Evolutionary conservation across 2,888 invertebrate species (phyloP), one percentile per base, ranked within the genome.

Genomic region (Ophion ellenae): DNA sequence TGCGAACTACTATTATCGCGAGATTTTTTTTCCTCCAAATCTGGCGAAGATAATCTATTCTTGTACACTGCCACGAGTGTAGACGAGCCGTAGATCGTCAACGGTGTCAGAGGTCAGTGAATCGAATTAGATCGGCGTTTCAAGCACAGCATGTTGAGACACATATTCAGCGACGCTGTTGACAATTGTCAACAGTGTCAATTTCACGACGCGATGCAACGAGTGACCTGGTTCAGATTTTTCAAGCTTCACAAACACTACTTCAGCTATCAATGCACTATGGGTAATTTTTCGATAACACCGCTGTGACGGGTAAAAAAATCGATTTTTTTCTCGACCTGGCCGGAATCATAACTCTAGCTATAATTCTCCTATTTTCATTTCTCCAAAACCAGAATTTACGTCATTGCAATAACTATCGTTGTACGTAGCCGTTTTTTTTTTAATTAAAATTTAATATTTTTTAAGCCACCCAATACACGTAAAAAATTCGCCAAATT

Each of bases 101-200:
- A 70, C 70, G 66, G 45, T 76, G 84, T 84, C 81, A 77, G 64
- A 73, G 84, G 70, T 81, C 84, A 76, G 59, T 81, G 84, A 84
- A 84, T 84, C 84, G 80, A 84, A 84, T 84, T 84, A 84, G 80
- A 84, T 84, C 63, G 75, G n/a, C 9, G 45, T 64, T 75, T 75
- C 40, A 36, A 63, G 47, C 70, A 45, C 47, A 59, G 24, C 47
- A 32, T 63, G 78, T 76, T 36, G 32, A 67, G 63, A 70, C 69
- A 70, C 59, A 69, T 61, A 63, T 78, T 40, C 28, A 24, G 24
- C 61, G n/a, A 67, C 63, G 63, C 24, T n/a, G 28, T 20, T 17
- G 17, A 64, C 63, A 59, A 47, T 71, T 61, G 69, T 78, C 78
- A 69, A 69, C 45, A 45, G 59, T 59, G 28, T 78, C 4, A 53